Evolutionary conservation across 2,113 vertebrate species (phyloP).

Genomic region (Prunella fulvescens): DNA sequence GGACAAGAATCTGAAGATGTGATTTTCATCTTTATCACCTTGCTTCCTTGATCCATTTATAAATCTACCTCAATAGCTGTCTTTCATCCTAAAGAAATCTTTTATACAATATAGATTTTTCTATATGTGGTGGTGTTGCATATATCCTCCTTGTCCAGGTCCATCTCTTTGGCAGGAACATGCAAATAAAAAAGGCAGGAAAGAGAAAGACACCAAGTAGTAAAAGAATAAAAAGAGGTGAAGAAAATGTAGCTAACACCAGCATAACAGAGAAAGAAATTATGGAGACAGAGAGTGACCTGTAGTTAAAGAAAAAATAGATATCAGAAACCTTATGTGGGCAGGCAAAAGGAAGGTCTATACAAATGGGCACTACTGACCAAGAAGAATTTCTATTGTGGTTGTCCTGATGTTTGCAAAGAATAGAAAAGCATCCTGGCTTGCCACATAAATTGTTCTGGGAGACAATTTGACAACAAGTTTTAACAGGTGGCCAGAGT

Average conservation of each 20-base stretch:
- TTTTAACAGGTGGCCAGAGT: not conserved
- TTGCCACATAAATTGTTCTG: not conserved
- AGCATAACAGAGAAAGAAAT: not conserved
- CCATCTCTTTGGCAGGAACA: not conserved
- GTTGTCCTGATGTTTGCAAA: not conserved
- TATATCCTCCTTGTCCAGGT: not conserved
- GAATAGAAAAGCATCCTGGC: not conserved
- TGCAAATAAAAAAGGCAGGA: not conserved
- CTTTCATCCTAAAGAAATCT: not conserved
- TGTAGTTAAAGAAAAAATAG: not conserved
- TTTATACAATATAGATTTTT: not conserved
- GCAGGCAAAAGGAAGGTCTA: not conserved
- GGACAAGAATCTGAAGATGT: not conserved
- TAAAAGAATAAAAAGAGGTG: not conserved
- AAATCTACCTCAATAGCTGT: not conserved
- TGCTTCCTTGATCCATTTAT: not conserved
- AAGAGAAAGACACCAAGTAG: not conserved
- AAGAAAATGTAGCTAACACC: not conserved
- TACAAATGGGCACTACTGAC: not conserved
- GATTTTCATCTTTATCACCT: not conserved
- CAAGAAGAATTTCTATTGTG: not conserved
- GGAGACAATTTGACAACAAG: not conserved
- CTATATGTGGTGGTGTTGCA: not conserved
- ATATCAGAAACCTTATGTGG: not conserved
- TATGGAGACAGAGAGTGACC: not conserved